Conservation (phyloP, 1,140 invertebrate genomes). For the Ceratina calcarata region DNA sequence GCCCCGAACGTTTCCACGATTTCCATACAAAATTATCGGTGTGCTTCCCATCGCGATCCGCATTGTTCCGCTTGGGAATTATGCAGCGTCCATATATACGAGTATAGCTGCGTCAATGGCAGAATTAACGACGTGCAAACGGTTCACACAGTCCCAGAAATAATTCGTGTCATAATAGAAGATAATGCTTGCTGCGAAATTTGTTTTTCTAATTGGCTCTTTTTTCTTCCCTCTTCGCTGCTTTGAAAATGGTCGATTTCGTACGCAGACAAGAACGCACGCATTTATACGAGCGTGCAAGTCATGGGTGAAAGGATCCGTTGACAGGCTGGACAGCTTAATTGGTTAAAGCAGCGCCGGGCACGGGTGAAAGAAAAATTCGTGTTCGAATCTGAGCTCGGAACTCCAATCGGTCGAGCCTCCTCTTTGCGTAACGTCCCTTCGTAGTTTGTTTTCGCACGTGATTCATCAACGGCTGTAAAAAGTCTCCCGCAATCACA, state of each 20-base stretch:
- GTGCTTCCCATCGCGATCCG: slow-evolving; percentile 4
- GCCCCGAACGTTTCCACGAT: slow-evolving; percentile 16
- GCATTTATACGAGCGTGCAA: slow-evolving; percentile 14
- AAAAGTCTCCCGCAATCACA: too few relatives aligned
- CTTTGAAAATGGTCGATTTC: neutral
- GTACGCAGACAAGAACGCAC: slow-evolving; percentile 15
- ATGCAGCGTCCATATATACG: neutral
- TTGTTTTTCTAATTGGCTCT: neutral
- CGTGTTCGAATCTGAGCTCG: slow-evolving; percentile 17
- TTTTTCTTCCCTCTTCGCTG: neutral
- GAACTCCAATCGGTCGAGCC: slow-evolving; percentile 19
- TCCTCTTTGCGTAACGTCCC: slow-evolving; percentile 1
- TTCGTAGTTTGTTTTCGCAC: slow-evolving; percentile 7
- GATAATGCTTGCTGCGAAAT: neutral
- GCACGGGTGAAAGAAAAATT: slow-evolving; percentile 32
- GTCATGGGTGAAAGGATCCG: slow-evolving; percentile 1
- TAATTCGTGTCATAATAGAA: too few relatives aligned
- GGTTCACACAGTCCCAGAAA: neutral
- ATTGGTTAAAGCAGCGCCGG: slow-evolving; percentile 29
- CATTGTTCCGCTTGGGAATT: slow-evolving; percentile 24
- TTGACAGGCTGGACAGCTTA: slow-evolving; percentile 33
- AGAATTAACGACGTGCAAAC: neutral
- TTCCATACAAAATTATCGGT: slow-evolving; percentile 24
- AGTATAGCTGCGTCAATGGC: neutral
- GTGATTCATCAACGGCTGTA: neutral